Evolutionary conservation across 2,888 invertebrate genomes (phyloP).

Genomic region (Sialis fuliginosa): DNA sequence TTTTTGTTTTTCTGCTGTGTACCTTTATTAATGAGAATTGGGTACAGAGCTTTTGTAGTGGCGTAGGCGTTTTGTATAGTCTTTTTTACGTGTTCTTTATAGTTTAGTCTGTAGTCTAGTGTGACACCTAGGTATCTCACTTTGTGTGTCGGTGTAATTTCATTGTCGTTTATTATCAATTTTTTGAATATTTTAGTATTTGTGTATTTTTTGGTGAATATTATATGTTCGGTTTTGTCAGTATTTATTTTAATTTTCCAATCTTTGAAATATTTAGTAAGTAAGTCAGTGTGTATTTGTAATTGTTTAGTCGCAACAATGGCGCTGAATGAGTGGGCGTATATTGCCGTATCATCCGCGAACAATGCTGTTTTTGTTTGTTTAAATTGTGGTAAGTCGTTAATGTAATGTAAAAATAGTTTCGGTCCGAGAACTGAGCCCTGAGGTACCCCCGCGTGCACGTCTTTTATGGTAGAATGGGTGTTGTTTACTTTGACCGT

Average conservation of each 20-base stretch:
- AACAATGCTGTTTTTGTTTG: constrained; percentile 9
- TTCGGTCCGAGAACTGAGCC: constrained; percentile 7
- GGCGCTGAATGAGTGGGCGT: constrained; percentile 7
- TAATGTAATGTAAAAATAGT: constrained; percentile 8
- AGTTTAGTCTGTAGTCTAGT: constrained; percentile 11
- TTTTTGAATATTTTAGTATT: constrained; percentile 4
- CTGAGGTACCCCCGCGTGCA: background rate
- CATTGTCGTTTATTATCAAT: constrained; percentile 5
- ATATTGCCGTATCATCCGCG: constrained; percentile 10
- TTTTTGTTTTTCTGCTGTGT: constrained; percentile 10
- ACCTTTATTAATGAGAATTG: constrained; percentile 3
- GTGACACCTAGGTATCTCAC: constrained; percentile 12
- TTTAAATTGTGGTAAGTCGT: constrained; percentile 6
- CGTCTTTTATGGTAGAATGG: background rate
- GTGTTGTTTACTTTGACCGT: background rate
- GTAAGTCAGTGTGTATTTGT: constrained; percentile 5
- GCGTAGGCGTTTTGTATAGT: constrained; percentile 3
- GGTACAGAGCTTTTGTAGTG: constrained; percentile 7
- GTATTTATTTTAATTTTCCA: constrained; percentile 9
- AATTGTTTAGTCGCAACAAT: constrained; percentile 4
- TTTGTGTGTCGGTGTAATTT: constrained; percentile 4
- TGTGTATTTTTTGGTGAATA: constrained; percentile 8
- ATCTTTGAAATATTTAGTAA: constrained; percentile 6
- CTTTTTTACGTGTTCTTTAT: constrained; percentile 8
- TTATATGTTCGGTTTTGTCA: constrained; percentile 9